These are phyloP conservation scores for Sebastes hopkinsi DNA, from an alignment of 2,797 vertebrate species.

Conservation along the genomic window DNA sequence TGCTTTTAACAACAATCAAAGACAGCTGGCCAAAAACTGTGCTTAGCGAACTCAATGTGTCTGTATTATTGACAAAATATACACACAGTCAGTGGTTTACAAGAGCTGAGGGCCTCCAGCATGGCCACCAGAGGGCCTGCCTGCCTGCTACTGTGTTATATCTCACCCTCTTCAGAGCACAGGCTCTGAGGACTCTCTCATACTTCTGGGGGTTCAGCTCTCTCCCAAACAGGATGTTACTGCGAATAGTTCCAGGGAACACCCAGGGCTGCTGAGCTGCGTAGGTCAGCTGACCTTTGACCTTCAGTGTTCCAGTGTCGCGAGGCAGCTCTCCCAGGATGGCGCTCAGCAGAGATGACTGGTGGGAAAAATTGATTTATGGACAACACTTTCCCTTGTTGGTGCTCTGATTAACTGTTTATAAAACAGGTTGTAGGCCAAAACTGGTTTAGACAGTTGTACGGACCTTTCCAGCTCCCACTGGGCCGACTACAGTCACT, in stretches of 20 bases:
- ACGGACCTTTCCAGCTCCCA: constrained; percentile 89
- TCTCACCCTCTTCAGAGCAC: constrained; percentile 92
- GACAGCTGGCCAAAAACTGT: not conserved
- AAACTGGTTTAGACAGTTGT: not conserved
- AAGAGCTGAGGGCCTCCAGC: not conserved
- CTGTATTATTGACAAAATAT: not conserved
- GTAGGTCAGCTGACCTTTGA: constrained; percentile 88
- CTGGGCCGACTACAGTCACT: constrained; percentile 91
- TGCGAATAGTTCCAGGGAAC: constrained; percentile 92
- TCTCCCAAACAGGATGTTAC: constrained; percentile 95
- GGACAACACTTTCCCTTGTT: not conserved
- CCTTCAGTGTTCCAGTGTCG: constrained; percentile 80
- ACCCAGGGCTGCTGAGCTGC: constrained; percentile 96
- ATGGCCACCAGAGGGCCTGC: not conserved
- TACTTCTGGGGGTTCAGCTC: constrained; percentile 88
- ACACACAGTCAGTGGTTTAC: not conserved
- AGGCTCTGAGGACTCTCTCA: constrained; percentile 87
- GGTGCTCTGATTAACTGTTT: not conserved
- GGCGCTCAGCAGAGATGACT: constrained; percentile 92
- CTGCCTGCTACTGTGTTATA: not conserved
- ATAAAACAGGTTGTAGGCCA: not conserved
- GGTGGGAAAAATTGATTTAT: constrained; percentile 14
- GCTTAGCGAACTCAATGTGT: not conserved
- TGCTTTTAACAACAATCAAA: not conserved
- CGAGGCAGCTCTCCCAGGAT: constrained; percentile 89